Percentiles rank a stretch among this genome's conserved stretches.
phyloP scores from a whole-genome alignment of 2,113 vertebrate species.

The Xyrauchen texanus region DNA sequence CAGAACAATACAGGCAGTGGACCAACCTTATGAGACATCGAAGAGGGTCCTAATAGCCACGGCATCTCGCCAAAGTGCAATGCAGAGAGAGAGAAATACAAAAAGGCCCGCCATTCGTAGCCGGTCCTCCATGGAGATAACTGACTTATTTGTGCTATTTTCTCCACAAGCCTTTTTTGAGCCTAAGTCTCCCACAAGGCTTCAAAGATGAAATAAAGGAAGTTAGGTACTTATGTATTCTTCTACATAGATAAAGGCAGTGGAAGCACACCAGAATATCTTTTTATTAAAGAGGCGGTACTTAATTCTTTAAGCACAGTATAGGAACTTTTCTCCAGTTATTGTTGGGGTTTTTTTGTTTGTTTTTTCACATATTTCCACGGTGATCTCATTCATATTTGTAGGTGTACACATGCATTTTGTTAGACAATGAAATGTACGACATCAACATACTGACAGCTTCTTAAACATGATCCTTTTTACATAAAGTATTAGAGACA shows the following conservation, averaged over 20 bases:
- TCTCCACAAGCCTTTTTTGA: conserved; percentile 31
- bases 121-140: conserved; percentile 42
- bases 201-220: conserved; percentile 31
- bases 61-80: conserved; percentile 48
- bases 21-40: conserved; percentile 56
- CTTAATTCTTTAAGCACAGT: conserved; percentile 9
- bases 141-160: conserved; percentile 41
- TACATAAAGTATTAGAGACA: too few relatives aligned
- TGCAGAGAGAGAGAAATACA: conserved; percentile 42
- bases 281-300: conserved; percentile 18
- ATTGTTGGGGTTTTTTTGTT: neutral
- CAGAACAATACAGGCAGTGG: conserved; percentile 54
- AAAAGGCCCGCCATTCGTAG: conserved; percentile 26
- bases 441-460: neutral
- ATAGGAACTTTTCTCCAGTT: conserved; percentile 13
- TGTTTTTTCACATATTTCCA: neutral
- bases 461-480: neutral
- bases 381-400: neutral
- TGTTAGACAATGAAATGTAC: neutral
- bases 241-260: conserved; percentile 26
- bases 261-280: neutral
- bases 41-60: conserved; percentile 62
- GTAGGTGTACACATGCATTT: neutral
- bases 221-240: conserved; percentile 6
- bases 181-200: conserved; percentile 41